These are phyloP conservation scores for Rotaria socialis DNA, from an alignment of 2,888 invertebrate genomes.

Conservation along the genomic window DNA sequence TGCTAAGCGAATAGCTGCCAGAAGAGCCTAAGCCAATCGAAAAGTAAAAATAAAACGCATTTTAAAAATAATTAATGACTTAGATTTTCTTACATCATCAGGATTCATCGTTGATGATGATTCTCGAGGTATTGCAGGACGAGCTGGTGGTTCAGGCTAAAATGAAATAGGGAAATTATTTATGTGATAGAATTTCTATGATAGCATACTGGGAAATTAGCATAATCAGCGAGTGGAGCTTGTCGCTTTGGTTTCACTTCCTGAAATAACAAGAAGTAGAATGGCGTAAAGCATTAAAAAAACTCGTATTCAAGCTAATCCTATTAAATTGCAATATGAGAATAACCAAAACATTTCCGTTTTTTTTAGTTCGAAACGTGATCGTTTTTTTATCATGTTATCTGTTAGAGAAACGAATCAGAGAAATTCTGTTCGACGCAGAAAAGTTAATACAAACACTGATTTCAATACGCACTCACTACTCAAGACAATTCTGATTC, in stretches of 20 bases:
- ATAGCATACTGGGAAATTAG: background rate
- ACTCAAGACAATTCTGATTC: too few relatives aligned
- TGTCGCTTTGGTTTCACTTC: background rate
- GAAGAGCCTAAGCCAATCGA: background rate
- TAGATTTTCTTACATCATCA: background rate
- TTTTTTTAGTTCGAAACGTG: too few relatives aligned
- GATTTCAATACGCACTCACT: too few relatives aligned
- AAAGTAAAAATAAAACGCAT: background rate
- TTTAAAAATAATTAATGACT: background rate
- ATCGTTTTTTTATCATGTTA: too few relatives aligned
- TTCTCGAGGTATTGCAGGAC: background rate
- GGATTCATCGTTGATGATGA: background rate
- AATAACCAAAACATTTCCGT: too few relatives aligned
- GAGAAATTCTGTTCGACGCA: too few relatives aligned
- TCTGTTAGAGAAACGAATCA: too few relatives aligned
- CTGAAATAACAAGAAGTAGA: background rate
- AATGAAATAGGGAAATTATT: background rate
- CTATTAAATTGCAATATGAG: too few relatives aligned
- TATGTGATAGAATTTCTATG: background rate
- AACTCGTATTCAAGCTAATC: too few relatives aligned
- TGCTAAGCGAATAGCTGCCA: slow-evolving; percentile 1
- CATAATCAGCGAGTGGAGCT: background rate
- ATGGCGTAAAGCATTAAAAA: too few relatives aligned
- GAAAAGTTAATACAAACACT: too few relatives aligned
- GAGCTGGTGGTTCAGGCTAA: background rate